phyloP scores from a whole-genome alignment of 1,140 invertebrate genomes.

The Euura saliciscinereae region DNA sequence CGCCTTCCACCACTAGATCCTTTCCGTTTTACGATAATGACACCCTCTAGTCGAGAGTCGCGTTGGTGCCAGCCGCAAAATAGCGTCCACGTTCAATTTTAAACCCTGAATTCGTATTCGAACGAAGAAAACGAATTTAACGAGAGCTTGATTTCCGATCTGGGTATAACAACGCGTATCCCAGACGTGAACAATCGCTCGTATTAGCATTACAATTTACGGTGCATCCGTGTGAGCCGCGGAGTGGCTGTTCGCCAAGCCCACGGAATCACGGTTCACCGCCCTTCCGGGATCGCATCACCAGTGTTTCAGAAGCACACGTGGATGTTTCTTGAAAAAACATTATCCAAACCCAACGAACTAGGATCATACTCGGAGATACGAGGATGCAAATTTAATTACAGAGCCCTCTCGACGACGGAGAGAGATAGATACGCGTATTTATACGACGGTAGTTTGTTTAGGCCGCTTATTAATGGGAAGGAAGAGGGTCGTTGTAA shows the following conservation, averaged over 20 bases:
- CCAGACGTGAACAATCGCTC: not conserved
- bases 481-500: conserved; percentile 47
- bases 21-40: too few species aligned
- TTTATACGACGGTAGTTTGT: conserved; percentile 51
- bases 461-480: conserved; percentile 51
- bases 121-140: not conserved
- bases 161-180: not conserved
- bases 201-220: not conserved
- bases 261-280: not conserved
- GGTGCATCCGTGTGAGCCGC: not conserved
- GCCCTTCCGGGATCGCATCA: not conserved
- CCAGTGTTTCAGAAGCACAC: too few species aligned
- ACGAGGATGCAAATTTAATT: conserved; percentile 51
- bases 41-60: too few species aligned
- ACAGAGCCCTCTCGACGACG: conserved; percentile 31
- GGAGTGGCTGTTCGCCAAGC: conserved; percentile 1
- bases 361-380: too few species aligned
- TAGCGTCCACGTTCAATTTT: too few species aligned
- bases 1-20: too few species aligned
- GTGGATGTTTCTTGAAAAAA: too few species aligned
- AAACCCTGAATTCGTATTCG: not conserved
- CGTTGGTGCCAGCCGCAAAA: too few species aligned
- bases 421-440: conserved; percentile 44
- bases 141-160: not conserved
- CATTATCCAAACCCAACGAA: too few species aligned